Conservation (phyloP, 2,797 vertebrate species). For the Malurus leucopterus region DNA sequence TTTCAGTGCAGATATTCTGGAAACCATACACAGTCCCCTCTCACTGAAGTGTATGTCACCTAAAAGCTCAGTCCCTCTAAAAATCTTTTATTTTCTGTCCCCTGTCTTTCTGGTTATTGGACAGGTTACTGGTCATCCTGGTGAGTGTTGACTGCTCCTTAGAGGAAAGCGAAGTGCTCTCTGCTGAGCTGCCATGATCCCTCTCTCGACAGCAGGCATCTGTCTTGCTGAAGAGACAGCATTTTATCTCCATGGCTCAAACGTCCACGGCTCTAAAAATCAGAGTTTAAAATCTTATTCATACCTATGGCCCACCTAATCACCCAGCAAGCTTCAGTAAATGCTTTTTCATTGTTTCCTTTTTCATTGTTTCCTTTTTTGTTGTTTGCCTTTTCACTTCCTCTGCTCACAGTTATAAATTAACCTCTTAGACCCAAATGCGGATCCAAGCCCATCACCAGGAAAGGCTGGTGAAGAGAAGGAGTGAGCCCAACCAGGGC, state of each 20-base stretch:
- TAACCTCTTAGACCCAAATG: background rate
- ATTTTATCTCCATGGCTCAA: slow-evolving; percentile 19
- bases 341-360: background rate
- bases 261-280: background rate
- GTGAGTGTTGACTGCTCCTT: background rate
- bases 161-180: background rate
- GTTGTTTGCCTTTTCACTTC: slow-evolving; percentile 1
- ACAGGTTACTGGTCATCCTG: background rate
- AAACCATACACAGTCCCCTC: background rate
- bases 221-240: slow-evolving; percentile 8
- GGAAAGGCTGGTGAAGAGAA: background rate
- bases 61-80: background rate
- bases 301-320: background rate
- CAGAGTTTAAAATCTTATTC: slow-evolving; percentile 34
- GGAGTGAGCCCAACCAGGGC: background rate
- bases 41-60: background rate
- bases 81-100: background rate
- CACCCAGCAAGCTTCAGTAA: background rate
- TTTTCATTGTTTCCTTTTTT: background rate
- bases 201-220: background rate
- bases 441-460: background rate
- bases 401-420: background rate
- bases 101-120: background rate
- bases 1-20: background rate
- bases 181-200: background rate